These are phyloP conservation scores for Dicyrtomina minuta DNA, from an alignment of 2,888 invertebrate species.

Conservation along the genomic window DNA sequence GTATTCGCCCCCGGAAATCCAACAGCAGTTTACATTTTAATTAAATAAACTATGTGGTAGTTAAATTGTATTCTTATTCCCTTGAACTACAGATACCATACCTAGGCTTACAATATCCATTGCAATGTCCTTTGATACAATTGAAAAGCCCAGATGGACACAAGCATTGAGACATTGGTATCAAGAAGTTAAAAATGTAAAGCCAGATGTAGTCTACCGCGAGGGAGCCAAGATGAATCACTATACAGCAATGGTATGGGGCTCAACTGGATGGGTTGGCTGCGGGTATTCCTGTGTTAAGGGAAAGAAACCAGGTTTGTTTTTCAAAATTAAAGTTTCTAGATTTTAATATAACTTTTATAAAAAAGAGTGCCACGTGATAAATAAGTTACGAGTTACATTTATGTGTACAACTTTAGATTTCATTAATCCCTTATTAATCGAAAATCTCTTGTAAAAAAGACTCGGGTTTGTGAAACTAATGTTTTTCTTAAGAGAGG, in stretches of 20 bases:
- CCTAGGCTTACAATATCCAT: not conserved
- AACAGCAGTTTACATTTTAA: too few relatives aligned
- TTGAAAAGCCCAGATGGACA: conserved; percentile 14
- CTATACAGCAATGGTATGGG: conserved; percentile 25
- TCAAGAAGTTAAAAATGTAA: conserved; percentile 10
- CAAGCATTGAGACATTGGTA: conserved; percentile 23
- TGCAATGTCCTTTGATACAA: conserved; percentile 14
- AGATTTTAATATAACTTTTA: too few relatives aligned
- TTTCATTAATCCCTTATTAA: too few relatives aligned
- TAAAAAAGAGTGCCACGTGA: too few relatives aligned
- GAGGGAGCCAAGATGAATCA: not conserved
- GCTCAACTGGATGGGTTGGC: not conserved
- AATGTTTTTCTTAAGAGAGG: too few relatives aligned
- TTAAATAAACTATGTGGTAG: not conserved
- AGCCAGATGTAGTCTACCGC: conserved; percentile 5
- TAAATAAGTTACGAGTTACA: too few relatives aligned
- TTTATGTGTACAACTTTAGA: too few relatives aligned
- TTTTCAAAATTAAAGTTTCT: too few relatives aligned
- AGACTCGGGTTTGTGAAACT: too few relatives aligned
- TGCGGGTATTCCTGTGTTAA: conserved; percentile 8
- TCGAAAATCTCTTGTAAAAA: too few relatives aligned
- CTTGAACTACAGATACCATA: not conserved
- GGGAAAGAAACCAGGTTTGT: not conserved
- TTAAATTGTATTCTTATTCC: not conserved
- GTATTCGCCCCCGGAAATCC: too few relatives aligned